Evolutionary conservation across 92 coral and sea anemone genomes (phyloP).

Genomic region (Epizoanthus rinbou): DNA sequence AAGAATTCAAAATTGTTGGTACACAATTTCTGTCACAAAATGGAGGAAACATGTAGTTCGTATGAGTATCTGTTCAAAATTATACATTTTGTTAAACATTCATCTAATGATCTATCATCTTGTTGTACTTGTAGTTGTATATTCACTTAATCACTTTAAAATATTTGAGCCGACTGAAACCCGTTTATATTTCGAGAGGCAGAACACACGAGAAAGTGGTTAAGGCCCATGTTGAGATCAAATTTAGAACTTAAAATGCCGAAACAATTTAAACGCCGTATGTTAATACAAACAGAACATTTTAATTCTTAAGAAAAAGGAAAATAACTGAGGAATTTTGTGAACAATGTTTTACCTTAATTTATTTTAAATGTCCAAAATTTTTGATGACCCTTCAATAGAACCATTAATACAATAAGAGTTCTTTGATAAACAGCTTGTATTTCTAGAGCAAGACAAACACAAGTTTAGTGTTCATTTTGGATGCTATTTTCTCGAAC

Average conservation of each 20-base stretch:
- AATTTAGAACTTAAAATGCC: slow-evolving; percentile 19
- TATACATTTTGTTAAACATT: too few relatives aligned
- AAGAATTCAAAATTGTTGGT: too few relatives aligned
- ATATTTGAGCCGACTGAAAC: too few relatives aligned
- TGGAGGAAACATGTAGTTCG: too few relatives aligned
- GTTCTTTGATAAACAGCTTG: neutral
- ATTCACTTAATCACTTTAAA: too few relatives aligned
- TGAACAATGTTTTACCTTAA: neutral
- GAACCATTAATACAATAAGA: neutral
- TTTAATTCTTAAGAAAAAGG: neutral
- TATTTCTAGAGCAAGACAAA: neutral
- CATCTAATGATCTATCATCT: too few relatives aligned
- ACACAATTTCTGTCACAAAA: too few relatives aligned
- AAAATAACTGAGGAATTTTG: neutral
- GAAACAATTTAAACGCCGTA: neutral
- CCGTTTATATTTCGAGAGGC: too few relatives aligned
- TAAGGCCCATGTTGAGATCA: neutral
- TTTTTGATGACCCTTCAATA: neutral
- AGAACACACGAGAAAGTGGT: too few relatives aligned
- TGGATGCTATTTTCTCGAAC: neutral
- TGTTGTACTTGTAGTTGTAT: too few relatives aligned
- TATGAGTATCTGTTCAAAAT: too few relatives aligned
- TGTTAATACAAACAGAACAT: slow-evolving; percentile 24
- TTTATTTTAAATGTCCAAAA: neutral
- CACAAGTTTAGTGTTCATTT: neutral